These are phyloP conservation scores for Yasuhikotakia modesta DNA, from an alignment of 2,797 vertebrate species.

Conservation along the genomic window DNA sequence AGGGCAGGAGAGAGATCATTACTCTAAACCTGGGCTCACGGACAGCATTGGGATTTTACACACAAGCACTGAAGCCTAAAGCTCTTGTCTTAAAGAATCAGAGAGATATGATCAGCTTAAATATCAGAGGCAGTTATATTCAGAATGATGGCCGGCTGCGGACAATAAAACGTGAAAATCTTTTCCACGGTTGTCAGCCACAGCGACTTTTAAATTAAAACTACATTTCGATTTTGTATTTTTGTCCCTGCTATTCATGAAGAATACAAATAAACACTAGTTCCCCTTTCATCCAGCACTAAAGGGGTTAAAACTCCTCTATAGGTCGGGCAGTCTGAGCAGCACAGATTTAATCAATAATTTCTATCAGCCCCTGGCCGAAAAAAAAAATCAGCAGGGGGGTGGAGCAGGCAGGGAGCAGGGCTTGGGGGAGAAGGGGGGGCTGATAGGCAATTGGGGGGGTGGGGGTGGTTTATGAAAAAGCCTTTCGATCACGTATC, in stretches of 20 bases:
- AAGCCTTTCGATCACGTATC: conserved; percentile 83
- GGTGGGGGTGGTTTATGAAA: conserved; percentile 72
- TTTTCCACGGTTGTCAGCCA: background rate
- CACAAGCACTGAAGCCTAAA: conserved; percentile 77
- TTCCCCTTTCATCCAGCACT: conserved; percentile 59
- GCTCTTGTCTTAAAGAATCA: conserved; percentile 79
- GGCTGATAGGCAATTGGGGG: conserved; percentile 62
- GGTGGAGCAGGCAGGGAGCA: conserved; percentile 65
- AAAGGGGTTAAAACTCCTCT: conserved; percentile 85
- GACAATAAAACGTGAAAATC: background rate
- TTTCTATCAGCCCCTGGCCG: conserved; percentile 89
- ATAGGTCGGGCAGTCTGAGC: conserved; percentile 82
- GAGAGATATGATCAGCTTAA: conserved; percentile 75
- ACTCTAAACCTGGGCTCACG: conserved; percentile 69
- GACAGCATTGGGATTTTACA: conserved; percentile 73
- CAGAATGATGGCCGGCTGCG: background rate
- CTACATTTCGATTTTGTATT: conserved; percentile 37
- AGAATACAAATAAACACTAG: conserved; percentile 49
- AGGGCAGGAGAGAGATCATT: conserved; percentile 70
- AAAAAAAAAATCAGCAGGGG: conserved; percentile 79
- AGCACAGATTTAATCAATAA: conserved; percentile 91
- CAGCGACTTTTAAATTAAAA: conserved; percentile 1
- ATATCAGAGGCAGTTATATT: conserved; percentile 58
- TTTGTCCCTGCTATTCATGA: conserved; percentile 37
- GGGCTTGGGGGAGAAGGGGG: conserved; percentile 53